These are phyloP conservation scores for Grammomys dolichurus DNA, from an alignment of 2,113 vertebrate genomes.

Conservation along the genomic window DNA sequence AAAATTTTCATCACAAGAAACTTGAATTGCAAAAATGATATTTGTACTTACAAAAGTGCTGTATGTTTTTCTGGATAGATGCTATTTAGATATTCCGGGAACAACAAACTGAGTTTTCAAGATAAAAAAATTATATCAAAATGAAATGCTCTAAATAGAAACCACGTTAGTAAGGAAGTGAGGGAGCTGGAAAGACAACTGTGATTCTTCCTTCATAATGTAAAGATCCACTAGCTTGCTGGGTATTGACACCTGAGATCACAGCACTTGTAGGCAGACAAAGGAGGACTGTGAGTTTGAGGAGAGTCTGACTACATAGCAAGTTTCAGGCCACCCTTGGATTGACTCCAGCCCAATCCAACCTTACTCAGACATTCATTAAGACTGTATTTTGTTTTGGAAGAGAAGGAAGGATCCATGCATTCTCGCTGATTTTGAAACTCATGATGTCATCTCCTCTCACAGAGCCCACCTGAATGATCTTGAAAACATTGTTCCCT, in stretches of 20 bases:
- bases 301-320: not conserved
- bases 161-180: not conserved
- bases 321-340: not conserved
- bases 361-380: not conserved
- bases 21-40: not conserved
- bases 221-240: not conserved
- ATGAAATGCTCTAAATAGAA: slow-evolving; percentile 13
- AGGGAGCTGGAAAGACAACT: not conserved
- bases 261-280: not conserved
- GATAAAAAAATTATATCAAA: slow-evolving; percentile 23
- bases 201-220: not conserved
- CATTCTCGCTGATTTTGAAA: not conserved
- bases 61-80: not conserved
- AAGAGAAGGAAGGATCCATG: not conserved
- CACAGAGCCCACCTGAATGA: slow-evolving; percentile 95
- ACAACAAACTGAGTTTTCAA: not conserved
- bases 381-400: not conserved
- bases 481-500: slow-evolving; percentile 95
- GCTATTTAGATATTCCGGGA: slow-evolving; percentile 28
- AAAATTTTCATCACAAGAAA: slow-evolving; percentile 33
- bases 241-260: not conserved
- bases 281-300: not conserved
- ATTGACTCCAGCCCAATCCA: not conserved
- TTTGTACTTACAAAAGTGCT: slow-evolving; percentile 13
- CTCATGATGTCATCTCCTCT: slow-evolving; percentile 51